Conservation (phyloP, 2,888 invertebrate species). For the Xestia rhomboidea region DNA sequence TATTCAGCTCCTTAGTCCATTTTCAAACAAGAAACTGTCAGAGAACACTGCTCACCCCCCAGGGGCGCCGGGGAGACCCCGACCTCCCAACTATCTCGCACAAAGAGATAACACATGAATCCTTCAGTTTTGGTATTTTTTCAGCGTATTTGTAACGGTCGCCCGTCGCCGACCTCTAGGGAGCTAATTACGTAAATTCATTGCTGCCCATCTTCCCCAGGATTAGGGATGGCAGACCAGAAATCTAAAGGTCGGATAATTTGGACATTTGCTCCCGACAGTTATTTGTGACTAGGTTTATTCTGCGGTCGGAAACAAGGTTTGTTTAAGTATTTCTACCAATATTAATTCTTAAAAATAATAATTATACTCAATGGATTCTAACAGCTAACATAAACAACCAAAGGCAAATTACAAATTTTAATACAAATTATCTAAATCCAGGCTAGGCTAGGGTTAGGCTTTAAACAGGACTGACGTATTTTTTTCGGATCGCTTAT, state of each 20-base stretch:
- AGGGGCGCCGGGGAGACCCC: neutral
- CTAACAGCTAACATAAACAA: neutral
- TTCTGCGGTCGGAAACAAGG: neutral
- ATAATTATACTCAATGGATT: neutral
- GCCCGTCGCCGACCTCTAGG: slow-evolving; percentile 40
- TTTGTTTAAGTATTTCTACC: neutral
- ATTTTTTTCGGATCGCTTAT: neutral
- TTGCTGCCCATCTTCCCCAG: slow-evolving; percentile 37
- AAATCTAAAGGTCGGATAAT: slow-evolving; percentile 6
- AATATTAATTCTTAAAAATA: neutral
- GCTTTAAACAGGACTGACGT: too few species aligned
- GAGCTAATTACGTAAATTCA: slow-evolving; percentile 62
- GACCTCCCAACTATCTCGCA: slow-evolving; percentile 16
- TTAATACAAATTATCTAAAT: too few species aligned
- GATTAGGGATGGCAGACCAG: slow-evolving; percentile 39
- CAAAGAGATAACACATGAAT: slow-evolving; percentile 43
- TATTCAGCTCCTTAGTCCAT: neutral
- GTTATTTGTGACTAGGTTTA: neutral
- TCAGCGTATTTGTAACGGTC: slow-evolving; percentile 43
- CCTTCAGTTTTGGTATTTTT: slow-evolving; percentile 51
- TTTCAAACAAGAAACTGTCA: slow-evolving; percentile 7
- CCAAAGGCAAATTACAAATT: too few species aligned
- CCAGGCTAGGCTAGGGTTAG: too few species aligned
- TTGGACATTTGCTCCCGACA: neutral
- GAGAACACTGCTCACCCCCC: neutral